Base-by-base conservation (phyloP, 2,113 vertebrate species). In the Caranx melampygus region DNA sequence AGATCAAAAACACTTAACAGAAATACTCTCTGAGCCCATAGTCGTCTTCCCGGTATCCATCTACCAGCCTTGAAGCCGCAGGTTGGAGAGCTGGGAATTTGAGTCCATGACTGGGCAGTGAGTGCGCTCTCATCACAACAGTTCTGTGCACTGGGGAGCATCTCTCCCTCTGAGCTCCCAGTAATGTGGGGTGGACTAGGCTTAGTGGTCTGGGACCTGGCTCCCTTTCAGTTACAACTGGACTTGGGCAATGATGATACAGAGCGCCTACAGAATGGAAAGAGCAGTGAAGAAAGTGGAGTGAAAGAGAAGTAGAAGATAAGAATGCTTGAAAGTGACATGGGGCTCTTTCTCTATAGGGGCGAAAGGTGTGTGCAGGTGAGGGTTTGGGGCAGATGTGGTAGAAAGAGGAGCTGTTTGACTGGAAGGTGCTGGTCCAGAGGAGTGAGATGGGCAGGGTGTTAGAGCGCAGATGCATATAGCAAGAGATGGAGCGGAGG, bases 181-280 rank as follows among this genome's bases (percentile, higher is more conserved):
- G 76, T 80, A 86, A 16, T 81, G 85, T 60, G 86, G 82, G 90
- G 37, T 72, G 85, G 81, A 73, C 87, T 75, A 90, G 85, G 80
- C 84, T 84, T 87, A 88, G 75, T 0, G 87, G 89, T 81, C 88
- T 87, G 75, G 81, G 86, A 83, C 65, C 67, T 20, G 90, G 74
- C 66, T 81, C 75, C 87, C 81, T 89, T 89, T 86, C 76, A 71
- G 76, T 72, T 83, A 92, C 86, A 86, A 90, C 58, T 57, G 72
- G 84, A 83, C 78, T 89, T 86, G 84, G 90, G 88, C 77, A 90
- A 84, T 88, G 89, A 83, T 64, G 92, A 85, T 65, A 92, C 75
- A 85, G 77, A 84, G 87, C 18, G 82, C 87, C 91, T 93, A 92
- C 15, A 75, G 82, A 78, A 88, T 87, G 88, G 71, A 90, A 87